Evolutionary conservation across 2,113 vertebrate genomes (phyloP).

Genomic region (Chionomys nivalis): DNA sequence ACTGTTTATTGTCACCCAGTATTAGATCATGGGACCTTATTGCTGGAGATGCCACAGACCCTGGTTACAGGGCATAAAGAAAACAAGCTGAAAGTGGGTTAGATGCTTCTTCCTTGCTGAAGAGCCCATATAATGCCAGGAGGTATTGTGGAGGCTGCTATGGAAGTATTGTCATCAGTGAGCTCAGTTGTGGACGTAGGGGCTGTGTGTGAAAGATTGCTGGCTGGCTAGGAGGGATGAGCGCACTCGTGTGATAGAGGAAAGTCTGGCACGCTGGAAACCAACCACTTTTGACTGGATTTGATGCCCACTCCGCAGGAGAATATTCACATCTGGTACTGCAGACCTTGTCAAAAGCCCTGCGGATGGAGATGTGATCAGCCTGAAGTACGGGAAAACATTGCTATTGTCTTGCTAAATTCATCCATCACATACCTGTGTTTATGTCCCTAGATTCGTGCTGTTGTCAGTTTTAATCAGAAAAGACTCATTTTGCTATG

Average conservation of each 20-base stretch:
- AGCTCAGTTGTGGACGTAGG: not conserved
- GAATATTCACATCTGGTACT: not conserved
- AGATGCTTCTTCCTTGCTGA: not conserved
- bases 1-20: not conserved
- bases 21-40: not conserved
- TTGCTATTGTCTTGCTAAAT: not conserved
- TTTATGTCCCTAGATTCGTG: not conserved
- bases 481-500: not conserved
- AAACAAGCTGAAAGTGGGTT: not conserved
- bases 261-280: not conserved
- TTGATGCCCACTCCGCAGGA: not conserved
- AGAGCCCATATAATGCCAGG: not conserved
- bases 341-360: not conserved
- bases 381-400: not conserved
- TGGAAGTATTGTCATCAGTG: not conserved
- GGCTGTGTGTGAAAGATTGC: not conserved
- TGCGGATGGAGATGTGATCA: not conserved
- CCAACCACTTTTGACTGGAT: not conserved
- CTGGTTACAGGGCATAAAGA: not conserved
- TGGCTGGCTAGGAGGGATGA: not conserved
- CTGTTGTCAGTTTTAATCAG: not conserved
- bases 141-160: not conserved
- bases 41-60: not conserved
- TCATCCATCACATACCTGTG: not conserved
- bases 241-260: not conserved